Base-by-base conservation (phyloP, 2,113 vertebrate genomes). In the Spermophilus dauricus region DNA sequence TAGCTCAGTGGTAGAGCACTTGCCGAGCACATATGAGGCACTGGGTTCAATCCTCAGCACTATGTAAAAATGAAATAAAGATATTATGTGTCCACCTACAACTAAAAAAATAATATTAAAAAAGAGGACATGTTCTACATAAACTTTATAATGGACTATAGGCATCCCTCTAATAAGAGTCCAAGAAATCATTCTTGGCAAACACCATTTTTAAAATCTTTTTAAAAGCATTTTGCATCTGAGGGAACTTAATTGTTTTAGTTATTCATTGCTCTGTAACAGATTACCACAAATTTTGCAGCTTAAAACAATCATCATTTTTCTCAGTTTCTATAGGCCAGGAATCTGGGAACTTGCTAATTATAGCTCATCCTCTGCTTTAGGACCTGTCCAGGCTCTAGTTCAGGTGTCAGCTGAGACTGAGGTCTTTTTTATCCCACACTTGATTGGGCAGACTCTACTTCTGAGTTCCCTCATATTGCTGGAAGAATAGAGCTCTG, bases 161-260 rank as follows among this genome's bases (percentile, higher is more conserved):
- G 48, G 20, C n/a, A 24, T 70, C 56, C 22, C 51, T 61, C 17
- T 85, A 69, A 82, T 22, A 28, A 34, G 42, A 69, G 9, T 80
- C 16, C 17, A 91, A 82, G 58, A 78, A 80, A 73, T 48, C 37
- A 20, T 12, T 51, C 26, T 76, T 63, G 20, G 20, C 75, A 94
- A 82, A 77, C n/a, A 81, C 2, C 11, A 63, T 45, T 87, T 96
- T 28, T 39, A 11, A 93, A 95, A 85, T 65, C 1, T 91, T 96
- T 97, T 67, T 17, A 82, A 61, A 85, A 80, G 8, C n/a, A 10
- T 81, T n/a, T 12, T 34, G 4, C 30, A 70, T 70, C 34, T 86
- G 53, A 81, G 32, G 73, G 37, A 78, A 91, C 67, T 85, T 45
- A 42, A 9, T 34, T 85, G 67, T 69, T 61, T 92, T 63, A 37